Conservation (phyloP, 2,888 invertebrate species). For the Norana najaformis region DNA sequence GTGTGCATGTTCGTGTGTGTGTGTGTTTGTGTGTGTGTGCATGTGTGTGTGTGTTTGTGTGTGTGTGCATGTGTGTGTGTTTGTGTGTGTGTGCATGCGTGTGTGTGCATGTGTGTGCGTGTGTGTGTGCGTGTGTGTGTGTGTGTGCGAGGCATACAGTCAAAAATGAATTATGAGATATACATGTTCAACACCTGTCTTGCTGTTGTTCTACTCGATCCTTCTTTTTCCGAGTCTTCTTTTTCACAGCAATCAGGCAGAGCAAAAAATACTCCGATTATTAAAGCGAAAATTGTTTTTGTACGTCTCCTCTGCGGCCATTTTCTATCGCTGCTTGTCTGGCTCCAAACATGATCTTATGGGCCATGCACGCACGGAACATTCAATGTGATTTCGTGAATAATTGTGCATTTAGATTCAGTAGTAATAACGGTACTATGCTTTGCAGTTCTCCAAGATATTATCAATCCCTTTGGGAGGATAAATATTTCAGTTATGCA, state of each 20-base stretch:
- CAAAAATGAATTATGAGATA: not conserved
- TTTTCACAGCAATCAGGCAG: not conserved
- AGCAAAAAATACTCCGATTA: constrained; percentile 5
- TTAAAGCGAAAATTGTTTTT: not conserved
- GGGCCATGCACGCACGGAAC: not conserved
- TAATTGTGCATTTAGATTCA: not conserved
- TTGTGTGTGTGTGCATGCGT: too few relatives aligned
- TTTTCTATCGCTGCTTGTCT: not conserved
- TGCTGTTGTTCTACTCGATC: not conserved
- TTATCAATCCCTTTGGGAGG: not conserved
- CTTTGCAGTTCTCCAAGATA: not conserved
- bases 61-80: too few relatives aligned
- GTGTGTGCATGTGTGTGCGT: not conserved
- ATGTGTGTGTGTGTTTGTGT: too few relatives aligned
- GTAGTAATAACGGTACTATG: not conserved
- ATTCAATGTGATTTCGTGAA: too few relatives aligned
- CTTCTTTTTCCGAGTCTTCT: too few relatives aligned
- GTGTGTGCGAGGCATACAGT: not conserved
- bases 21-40: not conserved
- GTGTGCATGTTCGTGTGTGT: too few relatives aligned
- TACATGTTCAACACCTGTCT: not conserved
- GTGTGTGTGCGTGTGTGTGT: not conserved
- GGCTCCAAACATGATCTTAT: not conserved
- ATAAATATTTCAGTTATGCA: not conserved
- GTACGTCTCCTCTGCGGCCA: not conserved